Conservation (phyloP, 53 echinoderm and acorn worm species). For the Arbacia lixula region DNA sequence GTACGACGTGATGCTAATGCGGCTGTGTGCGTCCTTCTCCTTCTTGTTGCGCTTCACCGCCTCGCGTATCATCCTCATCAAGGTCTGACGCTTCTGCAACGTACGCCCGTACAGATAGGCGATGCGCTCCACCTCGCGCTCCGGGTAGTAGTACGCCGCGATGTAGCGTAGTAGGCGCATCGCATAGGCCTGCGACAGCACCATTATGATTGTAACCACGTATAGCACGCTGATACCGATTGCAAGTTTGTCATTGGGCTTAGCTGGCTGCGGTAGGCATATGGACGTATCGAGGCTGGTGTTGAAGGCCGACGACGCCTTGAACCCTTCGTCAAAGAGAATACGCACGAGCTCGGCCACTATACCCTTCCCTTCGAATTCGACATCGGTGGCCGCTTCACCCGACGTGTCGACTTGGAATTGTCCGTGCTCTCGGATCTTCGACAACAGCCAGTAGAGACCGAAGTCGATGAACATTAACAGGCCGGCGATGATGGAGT, state of each 20-base stretch:
- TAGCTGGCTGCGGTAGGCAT: constrained; percentile 72
- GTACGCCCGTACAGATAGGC: constrained; percentile 83
- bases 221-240: constrained; percentile 79
- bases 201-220: constrained; percentile 72
- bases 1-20: constrained; percentile 78
- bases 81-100: constrained; percentile 74
- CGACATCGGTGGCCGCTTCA: constrained; percentile 67
- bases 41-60: constrained; percentile 72
- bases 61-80: constrained; percentile 70
- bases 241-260: constrained; percentile 62
- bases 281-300: constrained; percentile 69
- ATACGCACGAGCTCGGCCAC: constrained; percentile 64
- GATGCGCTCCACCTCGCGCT: constrained; percentile 80
- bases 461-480: constrained; percentile 84
- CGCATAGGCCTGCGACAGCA: constrained; percentile 88
- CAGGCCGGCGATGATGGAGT: constrained; percentile 76
- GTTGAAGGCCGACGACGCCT: constrained; percentile 72
- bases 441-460: constrained; percentile 69
- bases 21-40: constrained; percentile 61
- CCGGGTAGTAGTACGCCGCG: constrained; percentile 90
- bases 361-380: constrained; percentile 71
- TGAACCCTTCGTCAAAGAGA: constrained; percentile 80
- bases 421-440: constrained; percentile 75
- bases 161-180: constrained; percentile 77
- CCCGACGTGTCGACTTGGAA: constrained; percentile 69